Conservation (phyloP, 2,888 invertebrate species). For the Trachelus tabidus region DNA sequence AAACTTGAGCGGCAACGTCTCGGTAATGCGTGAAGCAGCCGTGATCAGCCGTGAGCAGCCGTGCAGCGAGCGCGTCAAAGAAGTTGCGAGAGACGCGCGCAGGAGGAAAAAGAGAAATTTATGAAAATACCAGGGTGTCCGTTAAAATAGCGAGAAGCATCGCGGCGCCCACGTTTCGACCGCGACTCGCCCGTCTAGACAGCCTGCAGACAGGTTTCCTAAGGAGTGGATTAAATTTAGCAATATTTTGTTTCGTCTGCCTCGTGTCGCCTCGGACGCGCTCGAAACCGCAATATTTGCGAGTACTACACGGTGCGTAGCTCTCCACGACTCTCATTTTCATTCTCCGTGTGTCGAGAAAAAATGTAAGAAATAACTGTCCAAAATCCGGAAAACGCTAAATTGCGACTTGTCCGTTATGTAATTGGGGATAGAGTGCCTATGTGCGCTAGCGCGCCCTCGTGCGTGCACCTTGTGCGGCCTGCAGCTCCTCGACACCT, state of each 20-base stretch:
- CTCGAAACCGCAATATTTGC: neutral
- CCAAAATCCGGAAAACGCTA: constrained; percentile 27
- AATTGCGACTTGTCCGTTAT: constrained; percentile 31
- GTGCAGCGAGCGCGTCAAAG: too few relatives aligned
- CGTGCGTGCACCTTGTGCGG: constrained; percentile 32
- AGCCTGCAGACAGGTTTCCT: constrained; percentile 54
- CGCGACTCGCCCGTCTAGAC: constrained; percentile 56
- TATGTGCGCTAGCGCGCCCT: too few relatives aligned
- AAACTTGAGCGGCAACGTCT: too few relatives aligned
- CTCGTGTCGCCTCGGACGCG: constrained; percentile 28
- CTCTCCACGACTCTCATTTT: too few relatives aligned
- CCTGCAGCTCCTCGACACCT: constrained; percentile 35
- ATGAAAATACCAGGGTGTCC: constrained; percentile 26
- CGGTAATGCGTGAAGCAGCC: too few relatives aligned
- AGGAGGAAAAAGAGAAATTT: constrained; percentile 20
- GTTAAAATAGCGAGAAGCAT: constrained; percentile 25
- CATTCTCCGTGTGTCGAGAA: too few relatives aligned
- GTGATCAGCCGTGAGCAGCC: too few relatives aligned
- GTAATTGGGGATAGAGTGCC: constrained; percentile 43
- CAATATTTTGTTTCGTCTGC: constrained; percentile 57
- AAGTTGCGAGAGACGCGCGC: too few relatives aligned
- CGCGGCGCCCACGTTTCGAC: constrained; percentile 22
- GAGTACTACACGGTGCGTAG: neutral
- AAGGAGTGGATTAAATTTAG: constrained; percentile 59
- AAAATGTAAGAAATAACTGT: too few relatives aligned